phyloP scores from a whole-genome alignment of 2,113 vertebrate genomes.

The Sylvia atricapilla region DNA sequence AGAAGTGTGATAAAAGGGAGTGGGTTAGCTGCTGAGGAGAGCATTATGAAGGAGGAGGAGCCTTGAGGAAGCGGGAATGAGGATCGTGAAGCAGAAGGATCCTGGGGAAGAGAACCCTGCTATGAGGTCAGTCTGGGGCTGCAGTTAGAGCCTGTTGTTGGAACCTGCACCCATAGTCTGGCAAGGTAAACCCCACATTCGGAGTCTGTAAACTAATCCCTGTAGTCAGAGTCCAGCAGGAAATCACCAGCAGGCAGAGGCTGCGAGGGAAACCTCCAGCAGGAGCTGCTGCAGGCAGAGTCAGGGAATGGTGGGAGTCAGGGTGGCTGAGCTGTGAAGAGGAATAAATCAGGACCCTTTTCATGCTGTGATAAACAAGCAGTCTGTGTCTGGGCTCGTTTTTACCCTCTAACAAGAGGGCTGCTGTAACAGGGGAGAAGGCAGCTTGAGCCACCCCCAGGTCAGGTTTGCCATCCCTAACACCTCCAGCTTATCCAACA shows the following conservation, averaged over 20 bases:
- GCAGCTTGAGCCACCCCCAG: background rate
- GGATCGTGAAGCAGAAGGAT: background rate
- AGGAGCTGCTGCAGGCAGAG: background rate
- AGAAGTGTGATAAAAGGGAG: background rate
- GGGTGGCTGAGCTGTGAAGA: background rate
- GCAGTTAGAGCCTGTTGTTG: background rate
- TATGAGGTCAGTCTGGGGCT: background rate
- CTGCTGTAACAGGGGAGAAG: background rate
- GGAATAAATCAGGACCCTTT: background rate
- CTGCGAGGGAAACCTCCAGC: background rate
- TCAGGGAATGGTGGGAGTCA: background rate
- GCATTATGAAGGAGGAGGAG: background rate
- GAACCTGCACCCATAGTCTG: background rate
- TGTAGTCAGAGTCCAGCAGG: background rate
- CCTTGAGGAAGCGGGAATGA: background rate
- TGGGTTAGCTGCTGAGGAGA: background rate
- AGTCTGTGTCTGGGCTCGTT: background rate
- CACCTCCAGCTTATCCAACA: background rate
- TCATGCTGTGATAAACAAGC: background rate
- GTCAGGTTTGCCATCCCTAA: background rate
- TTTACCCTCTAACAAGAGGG: background rate
- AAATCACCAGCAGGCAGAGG: background rate
- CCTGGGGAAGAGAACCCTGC: background rate
- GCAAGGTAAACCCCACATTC: background rate
- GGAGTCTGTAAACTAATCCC: background rate